Base-by-base conservation (phyloP, 2,888 invertebrate genomes). In the Poecilobothrus nobilitatus region DNA sequence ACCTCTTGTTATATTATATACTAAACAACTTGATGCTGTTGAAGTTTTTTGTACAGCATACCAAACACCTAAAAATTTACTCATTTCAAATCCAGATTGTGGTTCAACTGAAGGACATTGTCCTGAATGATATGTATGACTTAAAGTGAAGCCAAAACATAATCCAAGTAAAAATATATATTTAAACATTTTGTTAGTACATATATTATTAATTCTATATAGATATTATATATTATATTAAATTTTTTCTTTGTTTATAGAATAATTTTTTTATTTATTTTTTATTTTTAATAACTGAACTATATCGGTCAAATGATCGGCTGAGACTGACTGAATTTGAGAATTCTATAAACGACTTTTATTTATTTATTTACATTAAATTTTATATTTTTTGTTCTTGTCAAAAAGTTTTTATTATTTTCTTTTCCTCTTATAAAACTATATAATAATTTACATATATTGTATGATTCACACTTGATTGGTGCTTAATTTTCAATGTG, bases 11-110 rank as follows among this genome's bases (percentile, higher is more conserved):
- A 91, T 90, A 82, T 92, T 91, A 80, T 92, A 91, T 1, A 87
- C 87, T 75, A 92, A 86, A 80, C 92, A 93, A 74, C 87, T 86
- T 68, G 91, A 91, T 0, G 89, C 90, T 0, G 92, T 92, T 9
- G 91, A 89, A 1, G 92, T 92, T 81, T 92, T 92, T 80, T 92
- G 90, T 62, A 92, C 86, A 18, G 89, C 92, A 79, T 89, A 91
- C 92, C 92, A 93, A 20, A 89, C 80, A 0, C 92, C 92, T 70
- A 92, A 80, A 80, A 92, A 85, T 92, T 92, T 86, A 72, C 85
- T 87, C 88, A 92, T 91, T 70, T 89, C 85, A 77, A 93, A 92
- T 68, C 86, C 86, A 0, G 84, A 81, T 85, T 89, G 85, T 0
- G 91, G 90, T 73, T 91, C 89, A 2, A 91, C 89, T 10, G 85